Evolutionary conservation across 2,888 invertebrate genomes (phyloP).

Genomic region (Pristionchus maxplancki): DNA sequence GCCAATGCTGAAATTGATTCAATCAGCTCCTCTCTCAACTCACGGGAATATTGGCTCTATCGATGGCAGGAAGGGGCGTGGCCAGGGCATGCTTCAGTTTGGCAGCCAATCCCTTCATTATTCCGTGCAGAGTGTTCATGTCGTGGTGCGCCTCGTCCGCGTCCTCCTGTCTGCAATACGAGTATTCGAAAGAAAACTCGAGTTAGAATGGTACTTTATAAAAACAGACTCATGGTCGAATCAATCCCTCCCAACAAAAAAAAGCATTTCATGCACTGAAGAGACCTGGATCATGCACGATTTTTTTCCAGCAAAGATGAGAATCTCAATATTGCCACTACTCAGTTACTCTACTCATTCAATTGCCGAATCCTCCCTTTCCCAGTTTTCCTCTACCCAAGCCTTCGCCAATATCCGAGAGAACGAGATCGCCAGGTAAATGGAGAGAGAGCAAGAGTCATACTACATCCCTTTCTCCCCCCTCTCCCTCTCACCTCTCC

Average conservation of each 20-base stretch:
- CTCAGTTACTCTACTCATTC: background rate
- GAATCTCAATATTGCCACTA: background rate
- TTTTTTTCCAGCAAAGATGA: background rate
- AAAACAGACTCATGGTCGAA: too few relatives aligned
- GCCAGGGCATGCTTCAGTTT: conserved; percentile 39
- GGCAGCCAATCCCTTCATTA: conserved; percentile 29
- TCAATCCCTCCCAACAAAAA: too few relatives aligned
- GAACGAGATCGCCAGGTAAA: too few relatives aligned
- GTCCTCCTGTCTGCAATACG: conserved; percentile 32
- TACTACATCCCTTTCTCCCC: background rate
- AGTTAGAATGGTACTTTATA: too few relatives aligned
- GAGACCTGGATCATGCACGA: too few relatives aligned
- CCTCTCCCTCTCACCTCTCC: background rate
- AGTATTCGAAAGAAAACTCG: too few relatives aligned
- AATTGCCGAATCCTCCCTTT: background rate
- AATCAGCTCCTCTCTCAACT: background rate
- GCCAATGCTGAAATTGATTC: background rate
- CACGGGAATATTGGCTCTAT: conserved; percentile 49
- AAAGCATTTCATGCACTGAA: background rate
- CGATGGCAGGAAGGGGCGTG: conserved; percentile 1
- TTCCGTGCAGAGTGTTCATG: conserved; percentile 2
- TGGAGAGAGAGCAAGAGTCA: background rate
- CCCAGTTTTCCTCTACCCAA: background rate
- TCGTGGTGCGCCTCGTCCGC: conserved; percentile 23
- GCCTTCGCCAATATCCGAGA: too few relatives aligned